Evolutionary conservation across 2,888 invertebrate species (phyloP).

Genomic region (Theretra japonica): DNA sequence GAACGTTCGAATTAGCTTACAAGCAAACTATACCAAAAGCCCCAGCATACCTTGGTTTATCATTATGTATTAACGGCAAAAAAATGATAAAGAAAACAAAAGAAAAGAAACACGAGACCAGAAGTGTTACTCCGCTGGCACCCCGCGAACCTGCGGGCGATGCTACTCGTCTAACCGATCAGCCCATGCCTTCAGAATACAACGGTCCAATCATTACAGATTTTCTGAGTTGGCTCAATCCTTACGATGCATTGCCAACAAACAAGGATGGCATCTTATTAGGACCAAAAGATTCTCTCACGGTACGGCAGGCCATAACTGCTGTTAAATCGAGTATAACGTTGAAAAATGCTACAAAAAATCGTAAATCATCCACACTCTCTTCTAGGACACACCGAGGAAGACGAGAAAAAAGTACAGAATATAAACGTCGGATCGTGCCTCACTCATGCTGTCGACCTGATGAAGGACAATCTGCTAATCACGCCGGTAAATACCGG

Average conservation of each 20-base stretch:
- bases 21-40: conserved; percentile 90
- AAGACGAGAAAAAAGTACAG: conserved; percentile 77
- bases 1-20: conserved; percentile 92
- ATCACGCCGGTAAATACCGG: conserved; percentile 66
- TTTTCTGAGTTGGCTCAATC: conserved; percentile 87
- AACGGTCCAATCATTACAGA: conserved; percentile 88
- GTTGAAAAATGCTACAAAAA: conserved; percentile 71
- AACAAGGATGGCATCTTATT: conserved; percentile 72
- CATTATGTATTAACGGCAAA: conserved; percentile 88
- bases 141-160: conserved; percentile 65
- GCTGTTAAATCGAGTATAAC: conserved; percentile 75
- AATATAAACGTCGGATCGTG: conserved; percentile 70
- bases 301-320: conserved; percentile 81
- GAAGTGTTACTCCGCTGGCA: conserved; percentile 59
- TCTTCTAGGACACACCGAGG: conserved; percentile 80
- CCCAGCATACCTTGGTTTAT: conserved; percentile 92
- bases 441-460: conserved; percentile 77
- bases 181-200: conserved; percentile 78
- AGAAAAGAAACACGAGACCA: conserved; percentile 71
- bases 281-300: conserved; percentile 67
- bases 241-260: conserved; percentile 70
- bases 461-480: conserved; percentile 58
- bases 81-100: conserved; percentile 81
- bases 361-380: conserved; percentile 80
- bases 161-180: conserved; percentile 54